Evolutionary conservation across 2,797 vertebrate species (phyloP), one percentile per base, ranked within the genome.

Genomic region (Catostomus latipinnis): DNA sequence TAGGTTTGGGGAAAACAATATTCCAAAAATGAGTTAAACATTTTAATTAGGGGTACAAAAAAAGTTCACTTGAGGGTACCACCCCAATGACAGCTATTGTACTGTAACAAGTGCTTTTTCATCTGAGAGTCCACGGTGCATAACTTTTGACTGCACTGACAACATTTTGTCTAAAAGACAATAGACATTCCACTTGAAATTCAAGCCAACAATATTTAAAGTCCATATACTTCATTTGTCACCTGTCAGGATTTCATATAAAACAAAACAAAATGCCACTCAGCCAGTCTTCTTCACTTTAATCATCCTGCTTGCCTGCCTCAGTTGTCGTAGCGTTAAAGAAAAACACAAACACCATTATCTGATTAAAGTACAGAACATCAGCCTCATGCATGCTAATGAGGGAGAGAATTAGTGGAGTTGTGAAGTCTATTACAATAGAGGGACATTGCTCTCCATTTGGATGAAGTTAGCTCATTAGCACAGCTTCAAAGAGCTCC

Each of bases 331-430:
- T 66, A 60, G 69, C 49, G 69, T 69, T 61, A 74, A 74, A 78
- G 71, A 57, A 69, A 68, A 66, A 72, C 70, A 56, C 57, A 69
- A 72, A 60, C 54, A 62, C 61, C 46, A 73, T 82, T 73, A 82
- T 78, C 81, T 69, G 81, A 78, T 78, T 74, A 78, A 63, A 73
- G 56, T 68, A 67, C 16, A 53, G 62, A 72, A 78, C 71, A 78
- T 69, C 57, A 13, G 75, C 56, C 56, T 76, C 63, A 58, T 77
- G 62, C 75, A 54, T 68, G 62, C 45, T 82, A 78, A 82, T 82
- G 75, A 82, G 70, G 6, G 5, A 66, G 48, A 72, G 75, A 82
- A 73, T 77, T 82, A 72, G 74, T 50, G 45, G 67, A 63, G 13
- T 49, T 43, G 45, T 66, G 68, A 77, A 73, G 74, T 82, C 75